phyloP scores from a whole-genome alignment of 2,797 vertebrate genomes.

The Enoplosus armatus region DNA sequence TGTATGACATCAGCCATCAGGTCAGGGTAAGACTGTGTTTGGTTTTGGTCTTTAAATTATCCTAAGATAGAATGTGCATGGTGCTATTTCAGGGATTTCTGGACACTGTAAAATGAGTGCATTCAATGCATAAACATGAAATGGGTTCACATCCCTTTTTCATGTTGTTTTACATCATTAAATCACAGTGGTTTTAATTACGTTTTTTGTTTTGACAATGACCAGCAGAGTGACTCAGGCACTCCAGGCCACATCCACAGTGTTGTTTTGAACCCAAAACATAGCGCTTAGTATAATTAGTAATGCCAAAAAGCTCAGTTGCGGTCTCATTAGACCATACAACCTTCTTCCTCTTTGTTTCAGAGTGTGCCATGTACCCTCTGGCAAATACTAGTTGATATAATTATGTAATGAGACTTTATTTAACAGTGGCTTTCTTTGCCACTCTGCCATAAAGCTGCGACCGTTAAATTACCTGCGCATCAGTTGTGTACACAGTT shows the following conservation, averaged over 20 bases:
- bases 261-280: background rate
- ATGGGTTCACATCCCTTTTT: background rate
- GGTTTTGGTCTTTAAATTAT: background rate
- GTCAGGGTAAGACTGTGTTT: slow-evolving; percentile 85
- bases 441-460: slow-evolving; percentile 5
- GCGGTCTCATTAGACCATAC: background rate
- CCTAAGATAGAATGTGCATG: background rate
- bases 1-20: slow-evolving; percentile 90
- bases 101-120: background rate
- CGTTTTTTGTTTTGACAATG: no score
- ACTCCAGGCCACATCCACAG: background rate
- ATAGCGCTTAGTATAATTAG: background rate
- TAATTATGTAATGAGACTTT: slow-evolving; percentile 18
- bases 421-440: slow-evolving; percentile 14
- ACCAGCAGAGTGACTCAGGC: background rate
- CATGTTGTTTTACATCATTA: background rate
- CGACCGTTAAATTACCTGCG: background rate
- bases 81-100: background rate
- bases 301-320: background rate
- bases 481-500: background rate
- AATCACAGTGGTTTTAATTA: background rate
- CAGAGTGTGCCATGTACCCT: background rate
- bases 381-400: slow-evolving; percentile 26
- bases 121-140: background rate
- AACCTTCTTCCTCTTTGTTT: background rate